Base-by-base conservation (phyloP, 2,888 invertebrate species). In the Microplitis deprimator region DNA sequence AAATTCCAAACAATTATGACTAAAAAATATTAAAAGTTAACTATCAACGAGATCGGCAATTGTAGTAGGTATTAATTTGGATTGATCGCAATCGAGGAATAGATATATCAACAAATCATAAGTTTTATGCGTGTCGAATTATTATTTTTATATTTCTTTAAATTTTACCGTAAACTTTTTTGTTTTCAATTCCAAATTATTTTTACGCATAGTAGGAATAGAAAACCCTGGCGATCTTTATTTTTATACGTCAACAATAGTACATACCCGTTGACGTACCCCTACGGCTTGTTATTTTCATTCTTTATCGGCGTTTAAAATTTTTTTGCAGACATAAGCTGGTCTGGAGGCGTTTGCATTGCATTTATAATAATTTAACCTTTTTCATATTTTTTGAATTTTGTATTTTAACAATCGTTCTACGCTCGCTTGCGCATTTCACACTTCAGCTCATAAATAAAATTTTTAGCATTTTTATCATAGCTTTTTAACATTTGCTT, bases 11-110 rank as follows among this genome's bases (percentile, higher is more conserved):
- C 50, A 39, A 65, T 67, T 72, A 61, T 78, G 20, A 73, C 67
- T 76, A 77, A 65, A 73, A 73, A 40, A 69, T 68, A 59, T 59
- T 50, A 38, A 80, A 75, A 77, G 77, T 70, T 75, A 77, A 79
- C 76, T 76, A 75, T 72, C 73, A 75, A 69, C 69, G 77, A 79
- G 79, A 77, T 75, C 78, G 79, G 60, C 75, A 71, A 78, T 78
- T 74, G 65, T 80, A 79, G 81, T 82, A 82, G 81, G 81, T 82
- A 82, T 78, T 79, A 79, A 70, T 72, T 79, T 80, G 78, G 78
- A 81, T 77, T 78, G 74, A 78, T 81, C 77, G 77, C 75, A 73
- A 79, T 60, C 77, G 77, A 76, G 75, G 76, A 77, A 79, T 81
- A 78, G 75, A 79, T 64, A 40, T 72, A 38, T 41, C 65, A 65